Percentiles rank a stretch among this genome's conserved stretches.
phyloP scores from a whole-genome alignment of 1,140 invertebrate genomes.

The Araneus ventricosus region DNA sequence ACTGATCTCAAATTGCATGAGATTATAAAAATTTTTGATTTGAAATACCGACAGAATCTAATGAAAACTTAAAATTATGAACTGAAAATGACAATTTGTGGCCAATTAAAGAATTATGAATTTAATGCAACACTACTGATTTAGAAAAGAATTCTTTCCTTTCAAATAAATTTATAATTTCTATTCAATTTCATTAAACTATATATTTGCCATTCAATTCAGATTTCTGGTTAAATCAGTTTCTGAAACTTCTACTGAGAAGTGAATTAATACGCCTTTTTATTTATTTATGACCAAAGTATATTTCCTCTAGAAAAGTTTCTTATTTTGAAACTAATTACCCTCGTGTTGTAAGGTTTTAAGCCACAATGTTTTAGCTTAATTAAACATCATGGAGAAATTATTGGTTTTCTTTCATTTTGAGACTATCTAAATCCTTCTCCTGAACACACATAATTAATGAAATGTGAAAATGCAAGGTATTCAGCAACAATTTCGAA shows the following conservation, averaged over 20 bases:
- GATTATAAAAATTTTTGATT: no score
- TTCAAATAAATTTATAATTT: no score
- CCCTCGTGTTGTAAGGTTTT: neutral
- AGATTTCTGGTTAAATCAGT: no score
- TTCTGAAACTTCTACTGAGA: neutral
- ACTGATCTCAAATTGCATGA: no score
- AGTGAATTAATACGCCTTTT: neutral
- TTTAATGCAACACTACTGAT: no score
- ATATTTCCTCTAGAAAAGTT: neutral
- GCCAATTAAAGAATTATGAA: no score
- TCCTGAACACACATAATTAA: neutral
- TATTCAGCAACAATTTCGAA: neutral
- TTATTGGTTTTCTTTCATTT: constrained; percentile 1
- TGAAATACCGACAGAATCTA: no score
- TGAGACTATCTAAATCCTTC: neutral
- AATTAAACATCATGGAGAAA: neutral
- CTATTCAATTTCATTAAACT: no score
- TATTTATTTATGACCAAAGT: neutral
- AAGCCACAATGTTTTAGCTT: neutral
- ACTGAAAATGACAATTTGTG: no score
- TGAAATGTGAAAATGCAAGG: neutral
- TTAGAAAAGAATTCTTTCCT: no score
- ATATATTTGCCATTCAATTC: no score
- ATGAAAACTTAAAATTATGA: no score
- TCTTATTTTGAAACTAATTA: neutral